Evolutionary conservation across 2,888 invertebrate genomes (phyloP), one percentile per base, ranked within the genome.

Genomic region (Netelia fuscicornis): DNA sequence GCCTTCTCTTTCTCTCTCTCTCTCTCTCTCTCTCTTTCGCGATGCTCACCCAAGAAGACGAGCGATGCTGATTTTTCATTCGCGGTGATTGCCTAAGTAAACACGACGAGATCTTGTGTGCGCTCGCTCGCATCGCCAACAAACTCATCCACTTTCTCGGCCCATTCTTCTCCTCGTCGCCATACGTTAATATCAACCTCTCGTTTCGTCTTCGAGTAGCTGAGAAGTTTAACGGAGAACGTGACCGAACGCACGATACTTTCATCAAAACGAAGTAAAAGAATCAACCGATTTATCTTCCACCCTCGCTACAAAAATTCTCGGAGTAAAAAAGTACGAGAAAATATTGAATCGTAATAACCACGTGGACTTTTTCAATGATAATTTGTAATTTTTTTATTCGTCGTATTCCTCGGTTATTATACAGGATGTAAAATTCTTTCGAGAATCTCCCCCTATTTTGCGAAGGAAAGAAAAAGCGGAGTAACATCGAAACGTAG

Each of bases 71-170:
- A 83, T 81, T 85, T 80, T 85, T 86, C 87, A 87, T 89, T 89
- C 86, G 82, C 81, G 81, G 78, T 89, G 90, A 91, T 92, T 90
- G 90, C 89, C 87, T 89, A 89, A 90, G 88, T 88, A 91, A 91
- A 91, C 88, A 89, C 88, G 80, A 85, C 78, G 87, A 87, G 84
- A 88, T 75, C 71, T 54, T 67, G 71, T 76, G 30, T 37, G 67
- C 67, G 72, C 70, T 83, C 68, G 42, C 58, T 37, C 37, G 70
- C 72, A 81, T 68, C 64, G 64, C 48, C 78, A 67, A 65, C 77
- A 20, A 70, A 86, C 80, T 62, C 62, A 68, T 68, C 58, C 56
- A 25, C 83, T 48, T 67, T 56, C 72, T 72, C 79, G 72, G 70
- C 25, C 78, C 81, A 74, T 81, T 75, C 74, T 78, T 70, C 71